A percentile compares a stretch with the other conserved stretches of the same genome.
phyloP scores from a whole-genome alignment of 2,797 vertebrate genomes.

The Buphagus erythrorhynchus region DNA sequence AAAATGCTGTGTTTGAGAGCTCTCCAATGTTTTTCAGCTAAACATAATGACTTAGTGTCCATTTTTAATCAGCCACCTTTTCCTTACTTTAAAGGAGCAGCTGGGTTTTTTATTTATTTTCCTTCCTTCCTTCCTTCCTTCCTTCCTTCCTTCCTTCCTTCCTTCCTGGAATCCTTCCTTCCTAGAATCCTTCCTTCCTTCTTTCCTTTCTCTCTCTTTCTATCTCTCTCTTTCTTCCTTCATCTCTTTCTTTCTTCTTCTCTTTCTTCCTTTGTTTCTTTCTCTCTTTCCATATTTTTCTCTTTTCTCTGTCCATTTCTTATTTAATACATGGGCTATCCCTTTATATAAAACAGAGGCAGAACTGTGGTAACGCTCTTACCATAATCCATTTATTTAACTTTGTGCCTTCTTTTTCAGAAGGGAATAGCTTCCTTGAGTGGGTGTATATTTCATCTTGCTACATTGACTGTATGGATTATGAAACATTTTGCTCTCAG shows the following conservation, averaged over 20 bases:
- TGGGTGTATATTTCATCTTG: neutral
- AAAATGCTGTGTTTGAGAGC: constrained; percentile 13
- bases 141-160: neutral
- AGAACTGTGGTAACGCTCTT: neutral
- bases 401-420: neutral
- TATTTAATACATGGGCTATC: neutral
- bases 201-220: neutral
- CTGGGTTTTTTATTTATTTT: neutral
- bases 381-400: constrained; percentile 26
- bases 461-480: neutral
- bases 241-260: neutral
- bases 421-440: neutral
- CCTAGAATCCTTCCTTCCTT: neutral
- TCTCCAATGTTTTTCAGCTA: constrained; percentile 3
- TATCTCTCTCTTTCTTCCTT: neutral
- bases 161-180: neutral
- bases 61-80: constrained; percentile 20
- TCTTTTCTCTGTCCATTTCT: neutral
- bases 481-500: neutral
- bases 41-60: neutral
- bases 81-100: constrained; percentile 14
- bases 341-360: neutral
- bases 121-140: neutral
- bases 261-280: neutral
- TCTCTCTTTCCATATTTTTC: neutral